phyloP scores from a whole-genome alignment of 2,113 vertebrate species.

The Lycaon pictus region DNA sequence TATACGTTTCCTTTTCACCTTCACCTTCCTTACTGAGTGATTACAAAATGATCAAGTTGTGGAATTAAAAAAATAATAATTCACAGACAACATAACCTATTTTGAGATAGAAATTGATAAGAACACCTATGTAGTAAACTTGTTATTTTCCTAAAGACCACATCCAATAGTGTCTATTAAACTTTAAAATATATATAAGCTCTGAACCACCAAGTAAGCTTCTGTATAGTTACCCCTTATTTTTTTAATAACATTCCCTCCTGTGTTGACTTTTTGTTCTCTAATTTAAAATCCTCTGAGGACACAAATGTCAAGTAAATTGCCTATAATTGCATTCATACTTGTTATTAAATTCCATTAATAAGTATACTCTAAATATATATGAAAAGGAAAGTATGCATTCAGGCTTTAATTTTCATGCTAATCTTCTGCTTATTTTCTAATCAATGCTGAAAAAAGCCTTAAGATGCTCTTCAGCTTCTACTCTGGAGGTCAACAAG shows the following conservation, averaged over 20 bases:
- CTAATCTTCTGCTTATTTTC: slow-evolving; percentile 67
- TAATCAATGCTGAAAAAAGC: not conserved
- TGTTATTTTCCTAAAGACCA: not conserved
- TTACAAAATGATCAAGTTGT: not conserved
- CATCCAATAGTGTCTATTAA: not conserved
- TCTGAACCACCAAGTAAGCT: not conserved
- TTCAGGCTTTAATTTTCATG: slow-evolving; percentile 23
- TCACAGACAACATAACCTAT: not conserved
- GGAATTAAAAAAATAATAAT: not conserved
- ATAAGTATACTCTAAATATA: slow-evolving; percentile 49
- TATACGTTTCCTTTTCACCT: not conserved
- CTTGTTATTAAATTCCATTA: slow-evolving; percentile 65
- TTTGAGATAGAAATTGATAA: not conserved
- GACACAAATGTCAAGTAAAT: slow-evolving; percentile 56
- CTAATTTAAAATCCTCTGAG: slow-evolving; percentile 37
- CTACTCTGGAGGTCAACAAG: not conserved
- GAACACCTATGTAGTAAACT: not conserved
- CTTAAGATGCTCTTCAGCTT: slow-evolving; percentile 33
- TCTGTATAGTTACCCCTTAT: not conserved
- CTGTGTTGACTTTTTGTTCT: slow-evolving; percentile 52
- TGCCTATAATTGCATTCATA: slow-evolving; percentile 39
- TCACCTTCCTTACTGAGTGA: not conserved
- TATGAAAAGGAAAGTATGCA: not conserved
- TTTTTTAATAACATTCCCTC: not conserved
- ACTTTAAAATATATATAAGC: not conserved